These are phyloP conservation scores for Brachionus rotundiformis DNA, from an alignment of 1,140 invertebrate species.

Conservation along the genomic window DNA sequence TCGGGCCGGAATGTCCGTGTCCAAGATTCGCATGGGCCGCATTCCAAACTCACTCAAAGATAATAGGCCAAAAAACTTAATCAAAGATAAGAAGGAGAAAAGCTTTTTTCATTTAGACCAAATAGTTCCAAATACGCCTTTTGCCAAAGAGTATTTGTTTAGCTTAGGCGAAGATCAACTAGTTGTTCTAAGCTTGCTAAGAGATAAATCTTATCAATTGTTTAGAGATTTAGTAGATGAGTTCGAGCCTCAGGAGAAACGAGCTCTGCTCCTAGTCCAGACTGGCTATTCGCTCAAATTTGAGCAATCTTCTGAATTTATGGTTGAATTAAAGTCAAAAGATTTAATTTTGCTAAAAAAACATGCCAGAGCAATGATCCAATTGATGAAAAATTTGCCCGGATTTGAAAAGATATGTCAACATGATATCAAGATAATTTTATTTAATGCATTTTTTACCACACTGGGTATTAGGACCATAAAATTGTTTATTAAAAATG, in stretches of 20 bases:
- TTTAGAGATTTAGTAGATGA: background rate
- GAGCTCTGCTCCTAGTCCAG: background rate
- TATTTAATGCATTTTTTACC: background rate
- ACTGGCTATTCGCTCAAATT: background rate
- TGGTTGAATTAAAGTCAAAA: background rate
- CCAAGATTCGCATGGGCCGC: constrained; percentile 59
- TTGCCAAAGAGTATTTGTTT: background rate
- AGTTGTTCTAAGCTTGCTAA: constrained; percentile 1
- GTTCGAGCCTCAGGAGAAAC: constrained; percentile 4
- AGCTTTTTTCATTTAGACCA: background rate
- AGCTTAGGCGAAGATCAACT: background rate
- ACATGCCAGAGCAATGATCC: background rate
- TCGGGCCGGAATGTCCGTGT: constrained; percentile 61
- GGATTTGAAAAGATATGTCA: constrained; percentile 11
- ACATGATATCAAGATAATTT: background rate
- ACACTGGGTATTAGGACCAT: background rate
- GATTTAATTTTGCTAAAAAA: background rate
- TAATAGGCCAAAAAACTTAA: background rate
- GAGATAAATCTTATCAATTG: constrained; percentile 8
- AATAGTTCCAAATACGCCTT: background rate
- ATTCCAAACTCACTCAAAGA: constrained; percentile 62
- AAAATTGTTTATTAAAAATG: background rate
- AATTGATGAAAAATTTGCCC: background rate
- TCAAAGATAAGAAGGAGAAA: background rate
- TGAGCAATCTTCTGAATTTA: background rate